These are phyloP conservation scores for Blastobasis lacticolella DNA, from an alignment of 2,888 invertebrate species.

Conservation along the genomic window DNA sequence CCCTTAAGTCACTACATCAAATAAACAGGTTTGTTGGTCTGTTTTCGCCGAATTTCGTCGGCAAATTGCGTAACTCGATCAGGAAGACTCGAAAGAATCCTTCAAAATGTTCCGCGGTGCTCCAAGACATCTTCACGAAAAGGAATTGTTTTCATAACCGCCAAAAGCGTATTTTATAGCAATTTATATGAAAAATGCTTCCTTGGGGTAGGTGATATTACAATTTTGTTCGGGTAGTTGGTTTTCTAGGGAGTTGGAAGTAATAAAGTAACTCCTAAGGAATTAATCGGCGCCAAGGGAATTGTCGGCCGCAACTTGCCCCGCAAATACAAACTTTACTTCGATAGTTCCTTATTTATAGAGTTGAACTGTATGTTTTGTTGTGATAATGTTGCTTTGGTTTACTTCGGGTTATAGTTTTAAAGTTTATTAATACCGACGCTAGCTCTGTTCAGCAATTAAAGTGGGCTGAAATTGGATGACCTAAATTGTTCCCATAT, in stretches of 20 bases:
- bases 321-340: conserved; percentile 9
- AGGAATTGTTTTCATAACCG: background rate
- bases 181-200: conserved; percentile 7
- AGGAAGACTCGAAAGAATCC: too few species aligned
- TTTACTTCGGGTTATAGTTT: too few species aligned
- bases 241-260: background rate
- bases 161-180: background rate
- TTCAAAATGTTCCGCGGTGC: too few species aligned
- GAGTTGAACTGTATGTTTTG: background rate
- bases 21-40: too few species aligned
- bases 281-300: conserved; percentile 48
- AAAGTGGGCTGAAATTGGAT: too few species aligned
- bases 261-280: conserved; percentile 29
- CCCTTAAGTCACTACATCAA: too few species aligned
- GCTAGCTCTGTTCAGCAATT: too few species aligned
- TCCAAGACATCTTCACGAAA: background rate
- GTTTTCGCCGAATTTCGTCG: too few species aligned
- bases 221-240: background rate
- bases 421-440: too few species aligned
- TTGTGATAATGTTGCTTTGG: too few species aligned
- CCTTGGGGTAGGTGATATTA: conserved; percentile 1
- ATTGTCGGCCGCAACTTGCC: conserved; percentile 23
- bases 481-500: too few species aligned
- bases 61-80: too few species aligned
- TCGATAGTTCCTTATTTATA: conserved; percentile 8